phyloP scores from a whole-genome alignment of 2,888 invertebrate genomes.

The Tetropium fuscum region DNA sequence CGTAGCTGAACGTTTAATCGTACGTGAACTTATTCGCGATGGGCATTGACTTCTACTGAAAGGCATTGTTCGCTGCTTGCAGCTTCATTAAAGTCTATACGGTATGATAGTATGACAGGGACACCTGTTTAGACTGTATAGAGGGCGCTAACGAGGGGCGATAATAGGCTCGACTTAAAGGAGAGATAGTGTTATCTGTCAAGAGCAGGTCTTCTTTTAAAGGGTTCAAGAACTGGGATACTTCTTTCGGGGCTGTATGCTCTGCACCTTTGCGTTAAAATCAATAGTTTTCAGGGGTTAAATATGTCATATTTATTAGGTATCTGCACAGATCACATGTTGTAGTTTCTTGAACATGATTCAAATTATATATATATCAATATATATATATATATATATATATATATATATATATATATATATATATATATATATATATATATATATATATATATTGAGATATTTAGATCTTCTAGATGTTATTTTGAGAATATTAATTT shows the following conservation, averaged over 20 bases:
- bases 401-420: too few species aligned
- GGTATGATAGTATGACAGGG: slow-evolving; percentile 56
- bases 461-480: too few species aligned
- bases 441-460: too few species aligned
- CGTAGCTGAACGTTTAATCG: slow-evolving; percentile 37
- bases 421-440: too few species aligned
- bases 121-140: slow-evolving; percentile 59
- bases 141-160: slow-evolving; percentile 59
- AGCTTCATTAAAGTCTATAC: slow-evolving; percentile 54
- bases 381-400: too few species aligned
- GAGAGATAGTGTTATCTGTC: slow-evolving; percentile 64
- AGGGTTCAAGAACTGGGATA: slow-evolving; percentile 49
- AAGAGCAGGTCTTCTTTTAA: slow-evolving; percentile 56
- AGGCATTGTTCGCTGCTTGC: slow-evolving; percentile 45
- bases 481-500: too few species aligned
- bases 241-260: slow-evolving; percentile 36
- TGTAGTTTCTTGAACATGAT: too few species aligned
- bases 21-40: slow-evolving; percentile 45
- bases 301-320: too few species aligned
- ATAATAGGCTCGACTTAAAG: slow-evolving; percentile 60
- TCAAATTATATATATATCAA: too few species aligned
- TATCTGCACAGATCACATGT: too few species aligned
- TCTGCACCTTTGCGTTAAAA: slow-evolving; percentile 18
- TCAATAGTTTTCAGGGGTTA: too few species aligned
- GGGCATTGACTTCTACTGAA: slow-evolving; percentile 45